A percentile compares a stretch with the other conserved stretches of the same genome.
Conservation (phyloP, 2,888 invertebrate genomes). For the Meta bourneti region DNA sequence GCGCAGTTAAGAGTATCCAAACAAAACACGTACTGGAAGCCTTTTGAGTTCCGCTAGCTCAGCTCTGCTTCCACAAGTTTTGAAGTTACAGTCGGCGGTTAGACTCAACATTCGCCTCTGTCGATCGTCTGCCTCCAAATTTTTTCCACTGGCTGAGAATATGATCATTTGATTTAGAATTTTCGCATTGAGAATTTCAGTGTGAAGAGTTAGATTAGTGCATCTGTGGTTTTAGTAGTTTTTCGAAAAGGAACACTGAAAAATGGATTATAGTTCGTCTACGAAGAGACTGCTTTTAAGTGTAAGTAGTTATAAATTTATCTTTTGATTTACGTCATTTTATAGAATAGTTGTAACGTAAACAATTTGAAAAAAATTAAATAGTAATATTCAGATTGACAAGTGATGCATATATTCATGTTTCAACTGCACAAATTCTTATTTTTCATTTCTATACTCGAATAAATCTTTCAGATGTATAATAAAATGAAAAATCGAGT, state of each 20-base stretch:
- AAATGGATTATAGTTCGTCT: slow-evolving; percentile 36
- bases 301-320: slow-evolving; percentile 6
- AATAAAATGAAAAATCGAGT: no score
- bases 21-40: slow-evolving; percentile 55
- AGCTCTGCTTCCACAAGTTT: slow-evolving; percentile 30
- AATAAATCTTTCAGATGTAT: no score
- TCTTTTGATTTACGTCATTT: not conserved
- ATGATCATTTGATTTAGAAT: not conserved
- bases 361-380: no score
- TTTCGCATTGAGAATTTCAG: not conserved
- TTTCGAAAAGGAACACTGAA: not conserved
- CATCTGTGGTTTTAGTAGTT: not conserved
- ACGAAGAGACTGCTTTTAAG: slow-evolving; percentile 27
- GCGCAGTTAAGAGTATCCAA: slow-evolving; percentile 41
- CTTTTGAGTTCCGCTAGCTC: slow-evolving; percentile 40
- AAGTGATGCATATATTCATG: no score
- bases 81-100: slow-evolving; percentile 4
- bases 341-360: no score
- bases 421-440: no score
- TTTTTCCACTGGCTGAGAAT: not conserved
- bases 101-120: slow-evolving; percentile 31
- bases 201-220: not conserved
- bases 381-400: no score
- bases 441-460: no score
- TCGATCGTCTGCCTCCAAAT: not conserved